Evolutionary conservation across 37 sponge, comb jelly and placozoan species (phyloP), one percentile per base, ranked within the genome.

Genomic region (Theonella swinhoei): DNA sequence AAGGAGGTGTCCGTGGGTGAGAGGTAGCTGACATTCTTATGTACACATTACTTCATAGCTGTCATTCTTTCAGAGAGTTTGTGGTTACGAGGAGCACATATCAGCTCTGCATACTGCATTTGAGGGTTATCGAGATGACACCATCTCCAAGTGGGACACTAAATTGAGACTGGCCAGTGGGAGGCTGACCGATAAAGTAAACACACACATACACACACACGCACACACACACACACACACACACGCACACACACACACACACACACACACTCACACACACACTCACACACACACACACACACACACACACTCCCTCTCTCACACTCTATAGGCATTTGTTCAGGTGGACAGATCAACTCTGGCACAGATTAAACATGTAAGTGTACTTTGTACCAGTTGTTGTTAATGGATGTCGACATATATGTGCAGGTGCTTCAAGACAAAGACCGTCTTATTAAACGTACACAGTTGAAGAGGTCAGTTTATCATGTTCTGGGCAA

Each of bases 391-490:
- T 47, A 14, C 54, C 14, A 17, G 14, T 47, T 47, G 54, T 33
- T 71, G 7, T 20, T 35, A 14, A 71, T 71, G 39, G 72, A 32
- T 25, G 34, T 35, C 7, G 72, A n/a, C n/a, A n/a, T n/a, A n/a
- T 62, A 32, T 37, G 0, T 4, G 19, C 70, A 92, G 90, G 87
- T 92, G 36, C 38, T 95, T 29, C 28, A 72, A 41, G 96, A 95
- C 70, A 79, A 73, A 39, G 60, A 70, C 7, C 61, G 94, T 1
- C 70, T 95, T 65, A 25, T 80, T 0, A 95, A 74, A 69, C 66
- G 96, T n/a, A 90, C 96, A 3, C 96, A 90, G 29, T 78, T 95
- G 42, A 95, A 87, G 68, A 77, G 96, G 28, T 73, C 88, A 2
- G 39, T 62, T 2, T 86, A 81, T 58, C 37, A 39, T 2, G 62